These are phyloP conservation scores for Zenarchopterus dispar DNA, from an alignment of 2,797 vertebrate genomes.

Conservation along the genomic window DNA sequence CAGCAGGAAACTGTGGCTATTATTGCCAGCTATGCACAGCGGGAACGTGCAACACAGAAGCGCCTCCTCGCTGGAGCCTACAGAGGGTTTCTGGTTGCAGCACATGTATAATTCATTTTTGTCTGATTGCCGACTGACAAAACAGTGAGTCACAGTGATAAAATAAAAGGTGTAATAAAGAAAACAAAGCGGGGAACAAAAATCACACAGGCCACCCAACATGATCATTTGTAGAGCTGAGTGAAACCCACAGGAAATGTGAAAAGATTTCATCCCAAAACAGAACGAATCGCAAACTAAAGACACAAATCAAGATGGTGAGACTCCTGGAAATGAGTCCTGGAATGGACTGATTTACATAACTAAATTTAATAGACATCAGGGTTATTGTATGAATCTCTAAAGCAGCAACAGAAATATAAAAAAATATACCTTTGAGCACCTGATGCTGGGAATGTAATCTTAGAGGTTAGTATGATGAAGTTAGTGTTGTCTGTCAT, in stretches of 20 bases:
- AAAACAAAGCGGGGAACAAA: neutral
- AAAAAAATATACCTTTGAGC: constrained; percentile 6
- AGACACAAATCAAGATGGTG: constrained; percentile 35
- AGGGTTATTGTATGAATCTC: constrained; percentile 7
- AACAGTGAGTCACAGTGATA: constrained; percentile 30
- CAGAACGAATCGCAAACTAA: constrained; percentile 21
- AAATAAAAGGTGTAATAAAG: constrained; percentile 21
- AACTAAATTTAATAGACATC: constrained; percentile 33
- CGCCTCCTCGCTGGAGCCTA: constrained; percentile 1
- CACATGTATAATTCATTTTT: constrained; percentile 27
- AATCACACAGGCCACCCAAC: constrained; percentile 6
- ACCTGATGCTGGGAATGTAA: constrained; percentile 7
- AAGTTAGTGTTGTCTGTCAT: neutral
- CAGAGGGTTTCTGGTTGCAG: constrained; percentile 12
- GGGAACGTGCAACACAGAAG: constrained; percentile 3
- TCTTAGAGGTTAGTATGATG: constrained; percentile 19
- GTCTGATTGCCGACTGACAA: constrained; percentile 34
- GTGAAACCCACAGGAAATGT: constrained; percentile 27
- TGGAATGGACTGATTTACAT: constrained; percentile 42
- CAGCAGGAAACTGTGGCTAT: neutral
- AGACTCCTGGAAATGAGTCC: constrained; percentile 7
- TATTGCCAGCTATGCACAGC: neutral
- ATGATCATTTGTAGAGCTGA: constrained; percentile 44
- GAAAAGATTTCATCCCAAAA: constrained; percentile 25
- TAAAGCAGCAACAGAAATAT: constrained; percentile 17